These are phyloP conservation scores for Andricus quercusramuli DNA, from an alignment of 2,888 invertebrate species.

Conservation along the genomic window DNA sequence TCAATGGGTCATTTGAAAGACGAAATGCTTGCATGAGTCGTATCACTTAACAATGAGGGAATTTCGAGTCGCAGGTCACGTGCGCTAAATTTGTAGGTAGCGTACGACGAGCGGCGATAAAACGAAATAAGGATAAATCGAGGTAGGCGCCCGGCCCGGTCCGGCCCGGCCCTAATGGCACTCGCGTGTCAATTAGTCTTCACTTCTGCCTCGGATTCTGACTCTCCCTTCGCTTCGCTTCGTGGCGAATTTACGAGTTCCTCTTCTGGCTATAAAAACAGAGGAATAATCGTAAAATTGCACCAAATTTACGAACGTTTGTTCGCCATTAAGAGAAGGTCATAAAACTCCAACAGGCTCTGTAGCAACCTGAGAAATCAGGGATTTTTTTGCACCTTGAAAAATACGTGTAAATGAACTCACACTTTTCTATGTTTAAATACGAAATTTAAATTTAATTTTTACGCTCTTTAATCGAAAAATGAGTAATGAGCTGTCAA, in stretches of 20 bases:
- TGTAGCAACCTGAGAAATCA: no score
- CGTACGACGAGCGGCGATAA: not conserved
- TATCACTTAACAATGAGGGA: not conserved
- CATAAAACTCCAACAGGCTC: no score
- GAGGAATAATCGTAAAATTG: no score
- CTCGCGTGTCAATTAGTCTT: slow-evolving; percentile 22
- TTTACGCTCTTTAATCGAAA: no score
- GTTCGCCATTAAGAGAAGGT: no score
- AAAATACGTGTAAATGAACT: no score
- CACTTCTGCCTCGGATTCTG: not conserved
- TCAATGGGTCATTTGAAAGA: not conserved
- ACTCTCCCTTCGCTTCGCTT: not conserved
- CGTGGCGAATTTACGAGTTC: not conserved
- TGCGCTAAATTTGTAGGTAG: slow-evolving; percentile 8
- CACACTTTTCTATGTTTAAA: no score
- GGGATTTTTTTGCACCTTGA: no score
- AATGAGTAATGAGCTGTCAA: no score
- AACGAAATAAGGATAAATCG: slow-evolving; percentile 5
- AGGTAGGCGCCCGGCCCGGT: no score
- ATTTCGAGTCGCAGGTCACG: slow-evolving; percentile 9
- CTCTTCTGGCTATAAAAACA: not conserved
- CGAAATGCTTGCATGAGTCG: slow-evolving; percentile 4
- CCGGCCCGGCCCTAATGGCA: not conserved
- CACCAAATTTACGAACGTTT: no score
- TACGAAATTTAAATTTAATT: no score